Percentiles rank a stretch among this genome's conserved stretches.
Conservation (phyloP, 2,888 invertebrate species). For the Fragum sueziense region DNA sequence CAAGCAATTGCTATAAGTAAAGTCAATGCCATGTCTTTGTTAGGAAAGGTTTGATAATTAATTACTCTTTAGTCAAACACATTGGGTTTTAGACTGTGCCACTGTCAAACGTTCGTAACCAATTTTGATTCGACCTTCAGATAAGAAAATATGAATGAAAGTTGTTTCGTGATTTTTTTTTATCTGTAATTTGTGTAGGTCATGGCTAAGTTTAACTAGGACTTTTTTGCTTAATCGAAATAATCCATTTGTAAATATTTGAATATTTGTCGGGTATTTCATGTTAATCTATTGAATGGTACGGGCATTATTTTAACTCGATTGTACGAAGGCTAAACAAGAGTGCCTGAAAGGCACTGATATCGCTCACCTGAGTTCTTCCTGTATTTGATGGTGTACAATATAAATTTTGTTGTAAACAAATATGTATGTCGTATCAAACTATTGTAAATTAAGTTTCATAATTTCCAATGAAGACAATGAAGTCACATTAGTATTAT, state of each 20-base stretch:
- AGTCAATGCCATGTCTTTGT: neutral
- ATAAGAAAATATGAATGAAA: constrained; percentile 10
- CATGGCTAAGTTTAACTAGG: neutral
- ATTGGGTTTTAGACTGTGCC: neutral
- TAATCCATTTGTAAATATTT: constrained; percentile 11
- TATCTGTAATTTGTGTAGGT: neutral
- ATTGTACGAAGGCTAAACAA: no score
- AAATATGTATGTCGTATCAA: no score
- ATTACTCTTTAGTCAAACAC: neutral
- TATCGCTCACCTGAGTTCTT: no score
- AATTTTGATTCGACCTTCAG: constrained; percentile 1
- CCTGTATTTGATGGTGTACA: no score
- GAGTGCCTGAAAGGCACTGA: no score
- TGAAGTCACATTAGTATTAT: no score
- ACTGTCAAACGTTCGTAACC: neutral
- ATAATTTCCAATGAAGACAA: no score
- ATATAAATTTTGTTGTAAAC: no score
- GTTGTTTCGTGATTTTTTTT: neutral
- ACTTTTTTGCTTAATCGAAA: neutral
- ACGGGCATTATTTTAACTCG: neutral
- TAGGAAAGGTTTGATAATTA: neutral
- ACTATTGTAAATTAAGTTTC: no score
- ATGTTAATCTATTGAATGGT: neutral
- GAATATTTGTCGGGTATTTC: neutral
- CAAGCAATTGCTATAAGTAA: neutral